These are phyloP conservation scores for Apaloderma vittatum DNA, from an alignment of 2,113 vertebrate species.

Conservation along the genomic window DNA sequence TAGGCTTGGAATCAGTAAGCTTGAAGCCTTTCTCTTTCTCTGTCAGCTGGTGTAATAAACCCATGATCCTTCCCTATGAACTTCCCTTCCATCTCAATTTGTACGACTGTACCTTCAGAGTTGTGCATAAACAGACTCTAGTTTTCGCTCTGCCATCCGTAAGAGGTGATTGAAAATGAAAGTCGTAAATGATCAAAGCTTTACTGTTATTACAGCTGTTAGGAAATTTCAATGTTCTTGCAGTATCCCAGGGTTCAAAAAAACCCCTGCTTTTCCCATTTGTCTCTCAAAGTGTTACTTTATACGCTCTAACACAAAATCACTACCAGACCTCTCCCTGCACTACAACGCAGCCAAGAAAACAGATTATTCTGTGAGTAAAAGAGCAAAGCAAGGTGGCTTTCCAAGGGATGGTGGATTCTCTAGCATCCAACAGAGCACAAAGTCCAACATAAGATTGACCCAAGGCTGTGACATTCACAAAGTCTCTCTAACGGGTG, in stretches of 20 bases:
- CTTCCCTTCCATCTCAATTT: background rate
- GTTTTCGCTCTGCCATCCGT: background rate
- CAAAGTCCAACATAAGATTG: background rate
- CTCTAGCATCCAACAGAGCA: background rate
- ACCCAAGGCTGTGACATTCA: background rate
- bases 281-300: background rate
- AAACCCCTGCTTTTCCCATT: background rate
- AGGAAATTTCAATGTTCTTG: background rate
- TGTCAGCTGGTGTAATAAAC: background rate
- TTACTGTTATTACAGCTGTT: background rate
- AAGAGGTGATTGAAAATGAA: background rate
- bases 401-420: background rate
- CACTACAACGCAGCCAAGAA: accelerated
- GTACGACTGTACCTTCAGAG: background rate
- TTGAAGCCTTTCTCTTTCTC: background rate
- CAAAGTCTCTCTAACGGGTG: background rate
- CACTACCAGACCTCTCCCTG: background rate
- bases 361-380: background rate
- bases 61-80: background rate
- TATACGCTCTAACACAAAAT: background rate
- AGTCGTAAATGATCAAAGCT: background rate
- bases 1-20: background rate
- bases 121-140: background rate
- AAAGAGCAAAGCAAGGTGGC: background rate
- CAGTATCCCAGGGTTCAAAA: background rate